phyloP scores from a whole-genome alignment of 2,797 vertebrate genomes.

The Miichthys miiuy region DNA sequence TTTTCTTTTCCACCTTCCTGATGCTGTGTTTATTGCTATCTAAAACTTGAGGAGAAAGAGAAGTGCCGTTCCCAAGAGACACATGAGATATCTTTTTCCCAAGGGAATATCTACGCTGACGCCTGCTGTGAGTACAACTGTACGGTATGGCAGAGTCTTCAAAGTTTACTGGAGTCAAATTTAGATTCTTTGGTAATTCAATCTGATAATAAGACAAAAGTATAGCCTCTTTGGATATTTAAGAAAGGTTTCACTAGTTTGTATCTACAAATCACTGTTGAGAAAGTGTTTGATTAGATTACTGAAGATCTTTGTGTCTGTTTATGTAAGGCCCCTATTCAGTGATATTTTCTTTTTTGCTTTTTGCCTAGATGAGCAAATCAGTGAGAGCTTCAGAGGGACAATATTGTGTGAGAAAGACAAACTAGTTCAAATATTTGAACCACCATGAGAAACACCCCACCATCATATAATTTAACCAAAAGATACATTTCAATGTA shows the following conservation, averaged over 20 bases:
- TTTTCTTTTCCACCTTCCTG: background rate
- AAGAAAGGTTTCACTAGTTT: background rate
- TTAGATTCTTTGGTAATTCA: conserved; percentile 24
- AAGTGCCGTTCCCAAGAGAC: background rate
- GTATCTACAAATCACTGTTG: background rate
- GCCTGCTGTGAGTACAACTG: conserved; percentile 11
- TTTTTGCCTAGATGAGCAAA: conserved; percentile 3
- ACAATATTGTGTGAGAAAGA: conserved; percentile 45
- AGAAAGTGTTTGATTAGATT: background rate
- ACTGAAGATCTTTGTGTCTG: conserved; percentile 2
- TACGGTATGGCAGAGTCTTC: background rate
- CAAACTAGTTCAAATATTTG: conserved; percentile 35
- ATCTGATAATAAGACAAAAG: background rate
- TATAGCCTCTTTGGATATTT: background rate
- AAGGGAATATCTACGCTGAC: conserved; percentile 9
- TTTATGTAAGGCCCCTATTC: background rate
- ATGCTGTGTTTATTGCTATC: conserved; percentile 9
- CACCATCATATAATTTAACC: background rate
- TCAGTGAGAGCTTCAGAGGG: conserved; percentile 6
- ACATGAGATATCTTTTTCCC: background rate
- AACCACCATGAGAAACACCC: background rate
- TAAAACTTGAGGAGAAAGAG: background rate
- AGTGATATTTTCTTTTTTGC: background rate
- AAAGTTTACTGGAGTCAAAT: background rate
- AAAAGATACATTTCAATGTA: background rate